A percentile compares a stretch with the other conserved stretches of the same genome.
phyloP scores from a whole-genome alignment of 1,140 invertebrate genomes.

The Rhopalosiphum maidis region DNA sequence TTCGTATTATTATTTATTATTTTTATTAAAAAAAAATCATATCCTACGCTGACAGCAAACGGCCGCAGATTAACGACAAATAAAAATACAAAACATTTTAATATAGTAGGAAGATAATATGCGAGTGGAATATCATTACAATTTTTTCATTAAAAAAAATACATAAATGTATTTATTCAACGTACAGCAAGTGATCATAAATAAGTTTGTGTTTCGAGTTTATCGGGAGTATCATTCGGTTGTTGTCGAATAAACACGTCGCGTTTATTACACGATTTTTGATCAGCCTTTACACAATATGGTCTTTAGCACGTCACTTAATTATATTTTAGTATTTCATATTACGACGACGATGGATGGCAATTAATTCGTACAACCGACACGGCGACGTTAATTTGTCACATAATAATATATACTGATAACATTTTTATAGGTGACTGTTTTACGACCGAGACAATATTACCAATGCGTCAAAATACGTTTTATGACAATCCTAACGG shows the following conservation, averaged over 20 bases:
- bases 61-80: neutral
- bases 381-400: neutral
- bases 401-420: neutral
- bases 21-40: neutral
- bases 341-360: neutral
- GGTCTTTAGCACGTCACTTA: too few relatives aligned
- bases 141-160: neutral
- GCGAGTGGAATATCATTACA: neutral
- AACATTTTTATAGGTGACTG: neutral
- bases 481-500: neutral
- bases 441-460: neutral
- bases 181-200: neutral
- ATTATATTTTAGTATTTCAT: too few relatives aligned
- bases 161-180: neutral
- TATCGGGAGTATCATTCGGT: neutral
- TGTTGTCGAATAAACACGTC: neutral
- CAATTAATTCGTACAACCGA: neutral
- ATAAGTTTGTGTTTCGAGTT: neutral
- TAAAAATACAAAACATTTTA: neutral
- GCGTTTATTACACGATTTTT: neutral
- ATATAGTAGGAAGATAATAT: neutral
- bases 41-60: neutral
- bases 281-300: too few relatives aligned
- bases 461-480: neutral
- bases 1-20: neutral